phyloP scores from a whole-genome alignment of 2,113 vertebrate genomes.

The Chloropsis hardwickii region DNA sequence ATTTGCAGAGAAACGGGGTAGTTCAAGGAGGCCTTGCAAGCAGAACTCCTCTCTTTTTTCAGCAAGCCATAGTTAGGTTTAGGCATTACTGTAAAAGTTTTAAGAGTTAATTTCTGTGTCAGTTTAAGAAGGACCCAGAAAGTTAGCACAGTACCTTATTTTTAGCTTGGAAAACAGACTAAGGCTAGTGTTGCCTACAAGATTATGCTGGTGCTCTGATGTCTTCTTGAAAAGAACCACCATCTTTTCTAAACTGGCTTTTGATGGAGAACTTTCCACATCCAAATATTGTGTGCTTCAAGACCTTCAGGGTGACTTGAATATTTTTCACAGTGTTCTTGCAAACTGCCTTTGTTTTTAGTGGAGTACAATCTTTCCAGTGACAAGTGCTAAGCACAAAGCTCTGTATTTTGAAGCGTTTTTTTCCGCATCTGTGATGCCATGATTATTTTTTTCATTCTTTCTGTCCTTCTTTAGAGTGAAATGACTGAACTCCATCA shows the following conservation, averaged over 20 bases:
- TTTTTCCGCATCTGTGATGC: background rate
- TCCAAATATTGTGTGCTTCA: background rate
- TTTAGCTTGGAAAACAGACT: background rate
- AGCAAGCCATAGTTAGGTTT: background rate
- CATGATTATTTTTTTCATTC: background rate
- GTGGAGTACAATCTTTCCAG: background rate
- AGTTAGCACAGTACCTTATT: background rate
- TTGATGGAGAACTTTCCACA: background rate
- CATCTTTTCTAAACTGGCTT: background rate
- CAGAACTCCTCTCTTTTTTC: background rate
- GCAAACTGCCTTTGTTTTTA: background rate
- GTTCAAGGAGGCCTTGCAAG: background rate
- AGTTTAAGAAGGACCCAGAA: background rate
- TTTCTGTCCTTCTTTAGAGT: constrained; percentile 63
- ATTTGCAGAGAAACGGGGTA: background rate
- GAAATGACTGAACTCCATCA: constrained; percentile 76
- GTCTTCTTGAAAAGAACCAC: background rate
- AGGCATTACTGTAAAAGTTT: background rate
- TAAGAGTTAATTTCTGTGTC: background rate
- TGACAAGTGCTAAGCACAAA: background rate
- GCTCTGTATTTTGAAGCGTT: background rate
- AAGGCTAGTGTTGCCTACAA: background rate
- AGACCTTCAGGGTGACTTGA: background rate
- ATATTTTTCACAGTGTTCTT: background rate
- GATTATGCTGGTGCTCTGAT: background rate